A percentile compares a stretch with the other conserved stretches of the same genome.
Evolutionary conservation across 2,113 vertebrate genomes (phyloP).

Genomic region (Nicator chloris): DNA sequence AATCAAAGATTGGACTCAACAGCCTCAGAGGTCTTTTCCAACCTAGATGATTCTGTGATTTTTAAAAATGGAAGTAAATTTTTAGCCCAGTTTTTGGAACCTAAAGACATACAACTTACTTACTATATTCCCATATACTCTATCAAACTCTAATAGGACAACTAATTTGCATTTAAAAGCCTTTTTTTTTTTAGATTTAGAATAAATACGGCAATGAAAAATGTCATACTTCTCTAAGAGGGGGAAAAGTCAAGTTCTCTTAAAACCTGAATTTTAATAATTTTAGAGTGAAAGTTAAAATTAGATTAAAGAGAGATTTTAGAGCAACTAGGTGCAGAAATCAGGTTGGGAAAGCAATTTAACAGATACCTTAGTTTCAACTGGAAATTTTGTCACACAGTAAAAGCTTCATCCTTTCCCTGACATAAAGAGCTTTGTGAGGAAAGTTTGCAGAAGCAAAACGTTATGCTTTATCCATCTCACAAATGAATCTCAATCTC

Average conservation of each 20-base stretch:
- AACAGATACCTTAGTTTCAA: not conserved
- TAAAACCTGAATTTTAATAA: not conserved
- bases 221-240: not conserved
- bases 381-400: not conserved
- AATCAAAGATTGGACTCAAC: not conserved
- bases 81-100: not conserved
- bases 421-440: slow-evolving; percentile 5
- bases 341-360: not conserved
- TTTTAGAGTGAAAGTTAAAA: not conserved
- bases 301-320: not conserved
- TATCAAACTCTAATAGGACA: not conserved
- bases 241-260: not conserved
- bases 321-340: not conserved
- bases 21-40: not conserved
- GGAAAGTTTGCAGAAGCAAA: slow-evolving; percentile 4
- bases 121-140: not conserved
- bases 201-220: not conserved
- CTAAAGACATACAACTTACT: not conserved
- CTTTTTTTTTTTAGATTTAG: not conserved
- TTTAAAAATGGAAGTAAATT: not conserved
- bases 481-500: slow-evolving; percentile 18
- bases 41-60: not conserved
- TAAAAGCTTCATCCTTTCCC: not conserved
- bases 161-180: not conserved
- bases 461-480: slow-evolving; percentile 9